phyloP scores from a whole-genome alignment of 2,888 invertebrate genomes.

The Apamea anceps region DNA sequence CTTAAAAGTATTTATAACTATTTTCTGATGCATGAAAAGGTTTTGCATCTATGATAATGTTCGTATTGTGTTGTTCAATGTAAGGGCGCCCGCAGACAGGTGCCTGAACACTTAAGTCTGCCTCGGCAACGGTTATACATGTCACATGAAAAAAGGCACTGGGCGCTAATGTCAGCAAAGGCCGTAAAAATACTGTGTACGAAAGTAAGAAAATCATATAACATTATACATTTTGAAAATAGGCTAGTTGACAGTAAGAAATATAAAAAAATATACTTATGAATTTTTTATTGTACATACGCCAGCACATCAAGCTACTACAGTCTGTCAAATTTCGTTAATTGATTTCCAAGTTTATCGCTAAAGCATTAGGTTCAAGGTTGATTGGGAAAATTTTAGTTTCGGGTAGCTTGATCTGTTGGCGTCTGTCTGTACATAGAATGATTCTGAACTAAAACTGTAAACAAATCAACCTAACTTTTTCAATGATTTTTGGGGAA shows the following conservation, averaged over 20 bases:
- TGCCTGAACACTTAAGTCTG: slow-evolving; percentile 17
- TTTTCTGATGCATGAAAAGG: not conserved
- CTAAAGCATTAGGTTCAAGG: too few relatives aligned
- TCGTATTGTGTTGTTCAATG: not conserved
- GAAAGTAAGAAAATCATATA: slow-evolving; percentile 6
- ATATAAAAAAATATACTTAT: not conserved
- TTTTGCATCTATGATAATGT: not conserved
- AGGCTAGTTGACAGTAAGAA: not conserved
- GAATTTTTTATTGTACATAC: not conserved
- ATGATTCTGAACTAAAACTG: too few relatives aligned
- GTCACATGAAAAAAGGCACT: slow-evolving; percentile 9
- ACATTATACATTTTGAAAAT: not conserved
- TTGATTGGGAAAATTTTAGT: too few relatives aligned
- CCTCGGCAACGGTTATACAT: slow-evolving; percentile 4
- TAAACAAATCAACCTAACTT: too few relatives aligned
- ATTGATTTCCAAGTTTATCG: too few relatives aligned
- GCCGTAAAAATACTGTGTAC: slow-evolving; percentile 5
- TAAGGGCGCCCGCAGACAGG: slow-evolving; percentile 7
- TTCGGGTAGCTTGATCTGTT: too few relatives aligned
- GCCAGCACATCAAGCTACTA: too few relatives aligned
- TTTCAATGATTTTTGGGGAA: not conserved
- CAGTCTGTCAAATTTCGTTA: too few relatives aligned
- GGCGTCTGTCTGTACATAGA: not conserved
- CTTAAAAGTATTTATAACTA: not conserved
- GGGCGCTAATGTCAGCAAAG: slow-evolving; percentile 2